Evolutionary conservation across 2,888 invertebrate genomes (phyloP), one percentile per base, ranked within the genome.

Genomic region (Adela reaumurella): DNA sequence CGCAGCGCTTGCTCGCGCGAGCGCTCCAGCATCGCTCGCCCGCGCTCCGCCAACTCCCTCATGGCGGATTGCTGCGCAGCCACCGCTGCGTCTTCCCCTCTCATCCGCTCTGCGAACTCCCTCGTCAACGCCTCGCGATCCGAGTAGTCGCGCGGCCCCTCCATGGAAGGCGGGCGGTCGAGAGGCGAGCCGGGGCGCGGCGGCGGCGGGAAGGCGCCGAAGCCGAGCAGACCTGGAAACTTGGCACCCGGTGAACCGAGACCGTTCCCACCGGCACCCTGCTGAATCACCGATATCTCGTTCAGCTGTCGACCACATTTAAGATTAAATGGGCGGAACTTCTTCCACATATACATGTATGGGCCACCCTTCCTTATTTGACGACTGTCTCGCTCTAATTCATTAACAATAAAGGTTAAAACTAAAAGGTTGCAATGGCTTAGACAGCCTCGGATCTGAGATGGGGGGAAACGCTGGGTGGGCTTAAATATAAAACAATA

Each of bases 251-350:
- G 72, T 64, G 73, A 81, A 55, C 67, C 62, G 49, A 85, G 79
- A 20, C 86, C 82, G 59, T 88, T 89, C 65, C 87, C 88, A 58
- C 84, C 85, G 66, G 85, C 86, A 69, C 82, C 85, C 63, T 85
- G 86, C 62, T 88, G 89, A 61, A 89, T 87, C 58, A 88, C 88
- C 60, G 88, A 88, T 76, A 90, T 89, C 76, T 90, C 89, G 79
- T 88, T 89, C 72, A 90, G 81, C 89, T 90, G 83, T 57, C 8
- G 24, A 24, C 24, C 24, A 24, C 24, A 24, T 24, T 8, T 8
- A 24, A 24, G 5, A 8, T 24, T 24, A 6, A 24, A 24, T 8
- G 8, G 4, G 24, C 8, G 24, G 24, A 24, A n/a, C n/a, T n/a
- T n/a, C n/a, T n/a, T n/a, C n/a, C n/a, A n/a, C n/a, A n/a, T n/a